Conservation (phyloP, 2,888 invertebrate species). For the Agrochola circellaris region DNA sequence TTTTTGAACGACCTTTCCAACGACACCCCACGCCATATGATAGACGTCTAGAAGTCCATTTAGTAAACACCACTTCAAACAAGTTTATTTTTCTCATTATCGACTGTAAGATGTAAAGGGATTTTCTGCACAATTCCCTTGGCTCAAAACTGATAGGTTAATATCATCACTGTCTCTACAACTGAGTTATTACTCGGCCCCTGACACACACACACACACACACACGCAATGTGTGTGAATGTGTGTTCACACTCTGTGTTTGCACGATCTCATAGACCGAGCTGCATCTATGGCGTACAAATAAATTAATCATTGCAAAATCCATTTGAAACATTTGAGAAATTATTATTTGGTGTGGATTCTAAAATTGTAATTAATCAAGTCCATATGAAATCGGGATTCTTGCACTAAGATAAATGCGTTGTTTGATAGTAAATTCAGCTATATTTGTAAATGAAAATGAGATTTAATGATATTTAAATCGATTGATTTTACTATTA, state of each 20-base stretch:
- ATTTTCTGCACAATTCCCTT: background rate
- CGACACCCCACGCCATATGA: no score
- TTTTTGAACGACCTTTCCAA: no score
- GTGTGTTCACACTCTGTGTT: constrained; percentile 5
- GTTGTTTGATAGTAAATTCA: background rate
- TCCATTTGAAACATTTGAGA: background rate
- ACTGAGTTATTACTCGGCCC: constrained; percentile 37
- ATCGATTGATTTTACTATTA: background rate
- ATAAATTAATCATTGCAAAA: constrained; percentile 44
- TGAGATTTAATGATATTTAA: background rate
- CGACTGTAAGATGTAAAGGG: no score
- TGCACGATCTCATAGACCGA: constrained; percentile 35
- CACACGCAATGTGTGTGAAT: background rate
- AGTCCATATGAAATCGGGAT: background rate
- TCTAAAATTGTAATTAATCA: constrained; percentile 20
- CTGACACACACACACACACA: constrained; percentile 2
- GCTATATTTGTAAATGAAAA: background rate
- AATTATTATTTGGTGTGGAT: constrained; percentile 19
- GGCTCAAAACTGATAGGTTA: constrained; percentile 35
- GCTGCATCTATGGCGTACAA: constrained; percentile 31
- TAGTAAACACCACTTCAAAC: background rate
- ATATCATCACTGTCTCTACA: constrained; percentile 34
- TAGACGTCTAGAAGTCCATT: no score
- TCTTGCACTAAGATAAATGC: background rate
- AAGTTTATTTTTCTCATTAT: background rate